Percentiles rank a stretch among this genome's conserved stretches.
phyloP scores from a whole-genome alignment of 2,797 vertebrate species.

The Amblyopsis hoosieri region DNA sequence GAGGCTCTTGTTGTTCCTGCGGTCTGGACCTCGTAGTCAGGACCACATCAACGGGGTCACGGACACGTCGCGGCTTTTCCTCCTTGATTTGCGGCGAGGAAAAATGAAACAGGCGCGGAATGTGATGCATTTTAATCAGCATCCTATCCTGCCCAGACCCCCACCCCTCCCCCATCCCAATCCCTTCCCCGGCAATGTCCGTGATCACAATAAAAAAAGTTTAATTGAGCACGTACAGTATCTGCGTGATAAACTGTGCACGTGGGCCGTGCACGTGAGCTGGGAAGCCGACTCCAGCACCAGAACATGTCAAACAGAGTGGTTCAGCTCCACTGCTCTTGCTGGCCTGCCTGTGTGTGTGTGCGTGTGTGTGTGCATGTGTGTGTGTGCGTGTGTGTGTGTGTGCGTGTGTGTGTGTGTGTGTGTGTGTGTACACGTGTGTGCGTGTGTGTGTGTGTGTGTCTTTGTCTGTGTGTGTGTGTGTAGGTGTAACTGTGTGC shows the following conservation, averaged over 20 bases:
- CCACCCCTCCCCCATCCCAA: no score
- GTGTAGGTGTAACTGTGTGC: slow-evolving; percentile 6
- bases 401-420: slow-evolving; percentile 3
- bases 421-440: neutral
- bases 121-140: slow-evolving; percentile 24
- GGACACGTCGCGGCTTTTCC: slow-evolving; percentile 36
- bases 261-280: neutral
- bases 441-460: neutral
- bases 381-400: slow-evolving; percentile 11
- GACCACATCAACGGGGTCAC: slow-evolving; percentile 54
- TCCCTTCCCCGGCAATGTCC: slow-evolving; percentile 7
- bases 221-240: slow-evolving; percentile 18
- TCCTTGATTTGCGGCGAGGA: slow-evolving; percentile 19
- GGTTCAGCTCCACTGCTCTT: slow-evolving; percentile 2
- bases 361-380: slow-evolving; percentile 5
- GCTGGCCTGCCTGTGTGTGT: neutral
- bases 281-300: neutral
- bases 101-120: slow-evolving; percentile 17
- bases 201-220: slow-evolving; percentile 35
- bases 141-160: neutral
- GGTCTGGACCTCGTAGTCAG: slow-evolving; percentile 40
- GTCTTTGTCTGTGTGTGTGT: neutral
- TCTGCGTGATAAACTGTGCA: slow-evolving; percentile 45
- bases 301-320: slow-evolving; percentile 21
- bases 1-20: slow-evolving; percentile 60